Evolutionary conservation across 2,888 invertebrate species (phyloP).

Genomic region (Pemphredon lugubris): DNA sequence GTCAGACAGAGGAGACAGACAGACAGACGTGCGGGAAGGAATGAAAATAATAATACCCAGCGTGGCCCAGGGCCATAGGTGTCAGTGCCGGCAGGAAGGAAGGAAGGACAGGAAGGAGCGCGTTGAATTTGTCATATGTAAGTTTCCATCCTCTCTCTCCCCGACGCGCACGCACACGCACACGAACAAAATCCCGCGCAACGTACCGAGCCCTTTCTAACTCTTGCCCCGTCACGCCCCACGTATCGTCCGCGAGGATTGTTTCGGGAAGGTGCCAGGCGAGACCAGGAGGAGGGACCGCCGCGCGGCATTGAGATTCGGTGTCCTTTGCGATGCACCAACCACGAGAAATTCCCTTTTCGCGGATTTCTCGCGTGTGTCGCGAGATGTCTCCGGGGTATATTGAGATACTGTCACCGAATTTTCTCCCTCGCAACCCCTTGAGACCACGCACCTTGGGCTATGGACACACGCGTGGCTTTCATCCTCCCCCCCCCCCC

Average conservation of each 20-base stretch:
- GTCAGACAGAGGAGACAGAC: conserved; percentile 68
- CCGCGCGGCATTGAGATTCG: conserved; percentile 60
- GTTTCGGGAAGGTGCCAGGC: conserved; percentile 61
- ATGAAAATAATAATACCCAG: conserved; percentile 80
- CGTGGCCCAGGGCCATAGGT: conserved; percentile 77
- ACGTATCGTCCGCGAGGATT: conserved; percentile 64
- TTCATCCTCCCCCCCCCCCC: too few relatives aligned
- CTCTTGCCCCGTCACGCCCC: conserved; percentile 18
- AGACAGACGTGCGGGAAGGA: conserved; percentile 76
- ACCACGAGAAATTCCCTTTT: conserved; percentile 45
- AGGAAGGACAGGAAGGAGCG: conserved; percentile 66
- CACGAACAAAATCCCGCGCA: conserved; percentile 17
- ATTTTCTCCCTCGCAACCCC: conserved; percentile 63
- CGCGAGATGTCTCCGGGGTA: conserved; percentile 71
- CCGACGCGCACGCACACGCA: conserved; percentile 60
- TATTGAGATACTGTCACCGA: conserved; percentile 75
- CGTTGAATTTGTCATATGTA: conserved; percentile 78
- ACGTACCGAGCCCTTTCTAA: conserved; percentile 22
- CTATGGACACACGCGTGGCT: conserved; percentile 52
- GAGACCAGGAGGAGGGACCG: conserved; percentile 59
- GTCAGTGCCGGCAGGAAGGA: conserved; percentile 73
- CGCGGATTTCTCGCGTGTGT: conserved; percentile 53
- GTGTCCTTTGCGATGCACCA: conserved; percentile 68
- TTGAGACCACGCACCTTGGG: conserved; percentile 47
- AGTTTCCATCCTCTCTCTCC: conserved; percentile 67